Evolutionary conservation across 1,140 invertebrate species (phyloP).

Genomic region (Nasonia giraulti): DNA sequence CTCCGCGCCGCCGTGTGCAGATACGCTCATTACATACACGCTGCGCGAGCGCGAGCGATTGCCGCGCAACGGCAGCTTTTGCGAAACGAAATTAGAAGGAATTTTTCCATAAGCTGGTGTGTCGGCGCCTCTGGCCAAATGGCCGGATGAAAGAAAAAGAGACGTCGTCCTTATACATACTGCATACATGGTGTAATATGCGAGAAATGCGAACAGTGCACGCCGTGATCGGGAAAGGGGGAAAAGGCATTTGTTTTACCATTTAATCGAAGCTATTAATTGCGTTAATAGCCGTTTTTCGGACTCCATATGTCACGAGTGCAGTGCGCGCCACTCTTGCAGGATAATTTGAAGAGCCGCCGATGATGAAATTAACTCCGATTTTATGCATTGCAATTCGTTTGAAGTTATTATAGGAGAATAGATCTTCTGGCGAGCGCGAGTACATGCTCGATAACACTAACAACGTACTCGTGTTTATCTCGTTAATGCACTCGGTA

Average conservation of each 20-base stretch:
- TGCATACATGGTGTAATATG: neutral
- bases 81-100: constrained; percentile 9
- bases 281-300: neutral
- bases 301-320: no score
- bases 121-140: neutral
- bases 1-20: no score
- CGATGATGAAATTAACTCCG: no score
- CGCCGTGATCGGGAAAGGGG: neutral
- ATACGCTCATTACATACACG: neutral
- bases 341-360: no score
- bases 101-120: neutral
- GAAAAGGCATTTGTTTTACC: constrained; percentile 21
- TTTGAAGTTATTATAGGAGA: no score
- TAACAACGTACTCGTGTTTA: no score
- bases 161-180: neutral
- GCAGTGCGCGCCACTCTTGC: no score
- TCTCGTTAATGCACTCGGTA: no score
- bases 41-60: neutral
- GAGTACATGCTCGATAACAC: no score
- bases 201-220: constrained; percentile 18
- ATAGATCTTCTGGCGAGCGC: no score
- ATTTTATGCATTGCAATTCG: no score
- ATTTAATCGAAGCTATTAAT: constrained; percentile 35
- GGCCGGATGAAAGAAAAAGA: constrained; percentile 6
- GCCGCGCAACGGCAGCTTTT: neutral